Percentiles rank a stretch among this genome's conserved stretches.
Conservation (phyloP, 2,888 invertebrate genomes). For the Pollenia angustigena region DNA sequence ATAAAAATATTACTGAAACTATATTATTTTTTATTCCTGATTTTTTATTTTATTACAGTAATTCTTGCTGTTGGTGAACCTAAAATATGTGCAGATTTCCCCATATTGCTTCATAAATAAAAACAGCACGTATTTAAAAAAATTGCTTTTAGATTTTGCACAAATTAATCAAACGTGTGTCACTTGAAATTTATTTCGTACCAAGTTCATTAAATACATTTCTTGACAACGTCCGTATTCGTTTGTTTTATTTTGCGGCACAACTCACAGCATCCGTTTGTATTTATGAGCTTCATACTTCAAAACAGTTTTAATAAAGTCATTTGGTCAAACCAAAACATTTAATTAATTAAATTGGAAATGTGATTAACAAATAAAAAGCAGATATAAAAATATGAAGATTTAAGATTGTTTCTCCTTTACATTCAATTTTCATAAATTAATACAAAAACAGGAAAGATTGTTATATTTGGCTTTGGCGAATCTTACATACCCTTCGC, state of each 20-base stretch:
- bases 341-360: too few relatives aligned
- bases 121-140: constrained; percentile 5
- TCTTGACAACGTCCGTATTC: neutral
- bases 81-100: neutral
- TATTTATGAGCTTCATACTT: neutral
- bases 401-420: too few relatives aligned
- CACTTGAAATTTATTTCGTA: constrained; percentile 2
- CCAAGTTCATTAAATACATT: neutral
- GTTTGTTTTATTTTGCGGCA: neutral
- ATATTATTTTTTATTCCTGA: constrained; percentile 24
- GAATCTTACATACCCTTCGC: too few relatives aligned
- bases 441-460: too few relatives aligned
- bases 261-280: neutral
- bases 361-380: too few relatives aligned
- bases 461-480: too few relatives aligned
- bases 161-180: neutral
- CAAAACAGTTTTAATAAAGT: too few relatives aligned
- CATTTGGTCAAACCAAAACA: too few relatives aligned
- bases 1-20: constrained; percentile 14
- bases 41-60: constrained; percentile 14
- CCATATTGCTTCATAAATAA: neutral
- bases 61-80: neutral
- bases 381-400: too few relatives aligned
- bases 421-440: too few relatives aligned
- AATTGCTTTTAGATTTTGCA: constrained; percentile 9